phyloP scores from a whole-genome alignment of 2,888 invertebrate species.

The Melipona bicolor region DNA sequence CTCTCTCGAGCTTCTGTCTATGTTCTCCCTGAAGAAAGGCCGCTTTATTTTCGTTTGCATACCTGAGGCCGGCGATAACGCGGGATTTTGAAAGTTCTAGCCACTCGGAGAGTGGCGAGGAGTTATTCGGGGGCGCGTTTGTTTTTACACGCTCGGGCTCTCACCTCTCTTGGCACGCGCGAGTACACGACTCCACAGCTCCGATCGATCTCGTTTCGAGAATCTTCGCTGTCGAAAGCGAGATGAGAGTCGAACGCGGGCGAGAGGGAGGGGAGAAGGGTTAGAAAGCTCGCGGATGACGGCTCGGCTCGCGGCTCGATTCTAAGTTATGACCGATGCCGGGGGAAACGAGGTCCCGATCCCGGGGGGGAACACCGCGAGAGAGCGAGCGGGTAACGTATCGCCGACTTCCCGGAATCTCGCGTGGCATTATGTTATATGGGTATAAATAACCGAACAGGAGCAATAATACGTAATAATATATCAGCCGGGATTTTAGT shows the following conservation, averaged over 20 bases:
- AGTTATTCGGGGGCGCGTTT: conserved; percentile 38
- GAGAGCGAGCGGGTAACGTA: conserved; percentile 71
- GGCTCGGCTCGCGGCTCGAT: conserved; percentile 30
- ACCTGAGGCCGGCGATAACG: conserved; percentile 22
- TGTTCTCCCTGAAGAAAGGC: neutral
- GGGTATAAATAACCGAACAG: conserved; percentile 84
- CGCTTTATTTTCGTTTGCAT: conserved; percentile 30
- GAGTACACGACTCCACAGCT: neutral
- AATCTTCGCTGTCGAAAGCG: neutral
- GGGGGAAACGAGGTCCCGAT: conserved; percentile 81
- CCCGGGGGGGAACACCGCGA: conserved; percentile 73
- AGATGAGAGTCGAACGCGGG: neutral
- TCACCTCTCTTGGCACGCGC: conserved; percentile 6
- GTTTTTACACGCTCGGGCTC: conserved; percentile 22
- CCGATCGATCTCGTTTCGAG: neutral
- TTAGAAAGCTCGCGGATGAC: conserved; percentile 46
- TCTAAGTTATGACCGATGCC: conserved; percentile 83
- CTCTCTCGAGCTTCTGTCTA: neutral
- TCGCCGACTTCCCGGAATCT: conserved; percentile 80
- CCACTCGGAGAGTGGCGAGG: conserved; percentile 24
- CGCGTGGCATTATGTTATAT: conserved; percentile 83
- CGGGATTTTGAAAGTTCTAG: conserved; percentile 3
- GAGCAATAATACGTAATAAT: conserved; percentile 85
- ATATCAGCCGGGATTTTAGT: conserved; percentile 85
- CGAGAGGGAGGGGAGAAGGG: neutral